Evolutionary conservation across 1,140 invertebrate species (phyloP), one percentile per base, ranked within the genome.

Genomic region (Sarcophaga peregrina): DNA sequence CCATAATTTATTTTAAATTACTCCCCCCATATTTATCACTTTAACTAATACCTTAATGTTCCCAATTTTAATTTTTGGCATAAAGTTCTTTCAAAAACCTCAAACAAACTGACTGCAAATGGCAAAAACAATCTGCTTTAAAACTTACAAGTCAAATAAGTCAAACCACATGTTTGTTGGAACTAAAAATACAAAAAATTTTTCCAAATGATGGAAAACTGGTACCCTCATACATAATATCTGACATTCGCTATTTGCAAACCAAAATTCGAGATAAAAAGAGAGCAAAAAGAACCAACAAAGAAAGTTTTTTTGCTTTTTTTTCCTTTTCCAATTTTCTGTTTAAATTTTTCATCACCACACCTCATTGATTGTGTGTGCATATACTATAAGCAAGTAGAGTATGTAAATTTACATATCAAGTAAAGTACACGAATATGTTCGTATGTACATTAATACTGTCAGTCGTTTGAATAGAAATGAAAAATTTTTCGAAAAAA

Each of bases 341-440:
- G 47, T 76, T 5, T 11, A 76, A 48, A 76, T 72, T 72, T n/a
- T 72, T 8, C 45, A 48, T 76, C n/a, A 48, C 45, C 74, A 76
- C 74, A 76, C 74, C 73, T 76, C 74, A 76, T 76, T 76, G 45
- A 48, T 76, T 76, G 47, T 76, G 47, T 76, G 20, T n/a, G 47
- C 46, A 48, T 8, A 76, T 72, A 3, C 11, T 13, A n/a, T n/a
- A n/a, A 2, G 6, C 15, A 58, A 15, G 13, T n/a, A n/a, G 25
- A 37, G 25, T 37, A 37, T 37, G 25, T 37, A 37, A 37, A 37
- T 37, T 37, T 37, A 37, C 4, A n/a, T 37, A 37, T 4, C 25
- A 37, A 2, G 25, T 37, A 37, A 37, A 37, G 25, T 37, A 37
- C 4, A 37, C 25, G 4, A 2, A 37, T 37, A 37, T 37, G 25